Evolutionary conservation across 1,140 invertebrate genomes (phyloP).

Genomic region (Latrodectus geometricus): DNA sequence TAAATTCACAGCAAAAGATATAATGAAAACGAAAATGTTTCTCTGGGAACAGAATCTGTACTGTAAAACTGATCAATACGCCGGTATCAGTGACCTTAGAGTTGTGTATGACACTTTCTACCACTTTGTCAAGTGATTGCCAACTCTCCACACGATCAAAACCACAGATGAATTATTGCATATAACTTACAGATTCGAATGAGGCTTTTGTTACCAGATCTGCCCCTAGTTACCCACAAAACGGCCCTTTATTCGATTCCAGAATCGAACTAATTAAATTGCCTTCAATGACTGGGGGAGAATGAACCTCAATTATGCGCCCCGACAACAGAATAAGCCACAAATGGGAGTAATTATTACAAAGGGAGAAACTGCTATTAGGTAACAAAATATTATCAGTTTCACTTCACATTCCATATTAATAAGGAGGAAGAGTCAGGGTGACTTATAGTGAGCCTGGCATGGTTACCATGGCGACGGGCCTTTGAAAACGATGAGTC

Average conservation of each 20-base stretch:
- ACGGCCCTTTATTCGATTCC: neutral
- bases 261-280: slow-evolving; percentile 21
- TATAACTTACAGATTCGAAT: neutral
- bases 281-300: neutral
- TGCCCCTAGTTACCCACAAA: slow-evolving; percentile 6
- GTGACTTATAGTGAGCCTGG: slow-evolving; percentile 20
- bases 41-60: too few relatives aligned
- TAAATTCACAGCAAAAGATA: too few relatives aligned
- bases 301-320: too few relatives aligned
- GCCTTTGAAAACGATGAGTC: slow-evolving; percentile 1
- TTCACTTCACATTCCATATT: slow-evolving; percentile 31
- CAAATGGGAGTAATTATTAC: slow-evolving; percentile 20
- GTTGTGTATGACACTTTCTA: too few relatives aligned
- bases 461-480: slow-evolving; percentile 4
- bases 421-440: slow-evolving; percentile 3
- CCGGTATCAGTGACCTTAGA: too few relatives aligned
- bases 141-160: too few relatives aligned
- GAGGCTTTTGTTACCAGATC: slow-evolving; percentile 15
- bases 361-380: slow-evolving; percentile 23
- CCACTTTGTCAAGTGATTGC: too few relatives aligned
- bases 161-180: neutral
- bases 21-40: too few relatives aligned
- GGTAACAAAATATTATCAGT: slow-evolving; percentile 48
- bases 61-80: too few relatives aligned
- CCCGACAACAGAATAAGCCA: neutral